Evolutionary conservation across 2,113 vertebrate genomes (phyloP).

Genomic region (Bolborhynchus lineola): DNA sequence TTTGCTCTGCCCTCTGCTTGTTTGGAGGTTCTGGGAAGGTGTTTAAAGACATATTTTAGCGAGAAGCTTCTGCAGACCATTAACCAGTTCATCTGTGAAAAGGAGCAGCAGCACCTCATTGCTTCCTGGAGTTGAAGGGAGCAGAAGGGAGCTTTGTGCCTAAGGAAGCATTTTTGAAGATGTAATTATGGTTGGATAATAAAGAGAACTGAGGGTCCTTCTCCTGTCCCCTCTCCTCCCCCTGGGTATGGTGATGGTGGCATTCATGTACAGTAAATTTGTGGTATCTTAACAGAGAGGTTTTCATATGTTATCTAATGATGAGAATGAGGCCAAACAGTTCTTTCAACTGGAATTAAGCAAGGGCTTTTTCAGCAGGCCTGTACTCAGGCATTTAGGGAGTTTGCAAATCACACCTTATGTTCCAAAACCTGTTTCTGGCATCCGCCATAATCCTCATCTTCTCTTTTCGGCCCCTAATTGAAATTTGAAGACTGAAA

Average conservation of each 20-base stretch:
- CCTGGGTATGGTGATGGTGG: neutral
- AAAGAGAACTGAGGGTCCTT: neutral
- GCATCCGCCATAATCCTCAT: neutral
- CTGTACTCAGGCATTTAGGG: neutral
- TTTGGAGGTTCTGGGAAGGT: neutral
- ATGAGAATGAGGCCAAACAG: neutral
- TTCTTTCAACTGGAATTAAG: neutral
- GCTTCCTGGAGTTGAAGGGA: neutral
- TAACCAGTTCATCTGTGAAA: neutral
- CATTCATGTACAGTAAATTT: neutral
- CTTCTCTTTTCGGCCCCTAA: neutral
- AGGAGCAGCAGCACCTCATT: neutral
- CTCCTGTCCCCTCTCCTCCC: neutral
- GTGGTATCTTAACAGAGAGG: neutral
- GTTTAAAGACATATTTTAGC: neutral
- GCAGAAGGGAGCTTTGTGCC: neutral
- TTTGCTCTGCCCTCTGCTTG: neutral
- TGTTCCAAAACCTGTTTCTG: slow-evolving; percentile 8
- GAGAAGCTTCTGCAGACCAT: neutral
- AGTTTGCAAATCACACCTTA: neutral
- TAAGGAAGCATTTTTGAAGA: neutral
- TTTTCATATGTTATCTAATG: neutral
- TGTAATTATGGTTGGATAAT: neutral
- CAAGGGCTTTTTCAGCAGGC: neutral
- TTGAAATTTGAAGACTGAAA: neutral